Evolutionary conservation across 2,113 vertebrate genomes (phyloP), one percentile per base, ranked within the genome.

Genomic region (Cheilinus undulatus): DNA sequence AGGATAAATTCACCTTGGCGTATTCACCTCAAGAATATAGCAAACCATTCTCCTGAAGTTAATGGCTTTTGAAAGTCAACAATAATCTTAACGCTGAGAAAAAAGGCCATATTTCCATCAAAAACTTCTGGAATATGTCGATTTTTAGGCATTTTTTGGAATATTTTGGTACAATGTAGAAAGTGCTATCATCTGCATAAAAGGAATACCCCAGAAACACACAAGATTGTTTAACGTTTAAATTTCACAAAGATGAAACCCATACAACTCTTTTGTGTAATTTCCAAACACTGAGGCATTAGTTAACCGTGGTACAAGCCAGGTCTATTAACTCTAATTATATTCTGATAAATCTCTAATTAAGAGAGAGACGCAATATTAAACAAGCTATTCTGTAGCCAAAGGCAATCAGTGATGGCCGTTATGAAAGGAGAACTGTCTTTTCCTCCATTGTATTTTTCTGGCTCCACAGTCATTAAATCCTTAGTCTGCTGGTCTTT

Each of bases 301-400:
- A 48, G 8, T 24, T 40, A 23, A 22, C 30, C 32, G 15, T 68
- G 60, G 15, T 19, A 0, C 26, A 15, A 26, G 8, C 68, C 74
- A 78, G 22, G 26, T 28, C 53, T 60, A 52, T 43, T 24, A 43
- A 70, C 63, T 76, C 72, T 36, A 36, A 66, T 43, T 67, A 27
- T 74, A 14, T 28, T 61, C 46, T 40, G 65, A 83, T 79, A 82
- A 45, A n/a, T 45, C 42, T 45, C 2, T 82, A 76, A 85, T 87
- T 85, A 79, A 66, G 17, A 11, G 19, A 17, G 20, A 17, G 20
- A 71, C 45, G 68, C 60, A 49, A 75, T 27, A 27, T 32, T 67
- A 74, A 72, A 70, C 52, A 67, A 60, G 61, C 68, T 56, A 20
- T 23, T 48, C 36, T 50, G 40, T 13, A 15, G 19, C 3, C 24